Conservation (phyloP, 2,797 vertebrate species). For the Darevskia mixta region DNA sequence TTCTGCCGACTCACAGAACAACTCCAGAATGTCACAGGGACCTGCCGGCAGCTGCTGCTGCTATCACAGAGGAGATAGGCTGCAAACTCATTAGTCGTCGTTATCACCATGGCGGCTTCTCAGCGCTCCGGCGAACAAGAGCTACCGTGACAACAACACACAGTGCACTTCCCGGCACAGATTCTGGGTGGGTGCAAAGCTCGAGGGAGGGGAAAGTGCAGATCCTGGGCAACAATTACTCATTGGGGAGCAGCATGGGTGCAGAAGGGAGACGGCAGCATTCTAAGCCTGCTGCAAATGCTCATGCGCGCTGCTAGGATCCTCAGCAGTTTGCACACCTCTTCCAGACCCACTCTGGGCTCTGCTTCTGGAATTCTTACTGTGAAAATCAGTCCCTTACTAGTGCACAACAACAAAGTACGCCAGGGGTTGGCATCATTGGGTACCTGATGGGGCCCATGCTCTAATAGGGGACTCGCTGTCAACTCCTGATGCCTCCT, state of each 20-base stretch:
- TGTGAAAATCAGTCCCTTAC: too few relatives aligned
- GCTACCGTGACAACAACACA: accelerated
- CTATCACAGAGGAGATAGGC: not conserved
- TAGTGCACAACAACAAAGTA: too few relatives aligned
- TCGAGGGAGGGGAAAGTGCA: not conserved
- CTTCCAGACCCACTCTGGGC: not conserved
- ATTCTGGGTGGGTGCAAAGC: not conserved
- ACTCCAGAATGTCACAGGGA: constrained; percentile 42
- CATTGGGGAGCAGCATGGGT: not conserved
- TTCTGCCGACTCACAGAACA: constrained; percentile 26
- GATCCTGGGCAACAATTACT: not conserved
- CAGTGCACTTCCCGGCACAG: accelerated
- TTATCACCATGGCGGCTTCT: not conserved
- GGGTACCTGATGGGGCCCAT: too few relatives aligned
- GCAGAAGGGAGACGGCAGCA: not conserved
- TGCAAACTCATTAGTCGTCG: not conserved
- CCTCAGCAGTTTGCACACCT: not conserved
- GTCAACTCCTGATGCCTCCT: too few relatives aligned
- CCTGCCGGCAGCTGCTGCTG: constrained; percentile 29
- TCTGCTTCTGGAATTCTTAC: not conserved
- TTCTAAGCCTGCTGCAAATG: too few relatives aligned
- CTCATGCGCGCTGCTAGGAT: not conserved
- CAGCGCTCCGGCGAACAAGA: not conserved
- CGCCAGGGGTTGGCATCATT: too few relatives aligned
- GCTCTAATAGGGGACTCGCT: too few relatives aligned